Conservation (phyloP, 2,113 vertebrate species). For the Tringa solitaria region DNA sequence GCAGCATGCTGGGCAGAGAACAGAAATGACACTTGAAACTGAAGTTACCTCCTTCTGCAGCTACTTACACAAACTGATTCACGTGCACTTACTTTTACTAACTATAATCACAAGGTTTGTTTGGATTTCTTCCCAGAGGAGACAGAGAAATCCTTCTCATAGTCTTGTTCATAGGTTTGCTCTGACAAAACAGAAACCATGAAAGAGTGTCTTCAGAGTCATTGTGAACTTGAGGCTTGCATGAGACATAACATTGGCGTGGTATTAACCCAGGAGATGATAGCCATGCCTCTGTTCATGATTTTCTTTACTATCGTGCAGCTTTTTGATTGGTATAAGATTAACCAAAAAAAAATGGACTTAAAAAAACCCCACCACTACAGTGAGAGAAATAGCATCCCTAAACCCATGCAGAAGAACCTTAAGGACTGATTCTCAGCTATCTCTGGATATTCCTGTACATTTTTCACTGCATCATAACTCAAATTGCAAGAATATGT, state of each 20-base stretch:
- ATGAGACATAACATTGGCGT: fast-evolving
- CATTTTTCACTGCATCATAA: background rate
- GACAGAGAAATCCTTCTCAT: background rate
- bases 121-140: background rate
- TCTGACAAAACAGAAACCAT: background rate
- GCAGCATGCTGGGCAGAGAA: background rate
- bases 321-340: background rate
- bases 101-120: background rate
- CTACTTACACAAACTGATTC: background rate
- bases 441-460: background rate
- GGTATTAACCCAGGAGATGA: background rate
- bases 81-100: background rate
- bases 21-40: background rate
- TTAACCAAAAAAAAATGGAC: background rate
- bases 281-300: background rate
- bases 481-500: background rate
- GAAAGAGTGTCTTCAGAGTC: background rate
- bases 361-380: background rate
- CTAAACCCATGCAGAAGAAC: no score
- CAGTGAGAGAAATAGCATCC: background rate
- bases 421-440: background rate
- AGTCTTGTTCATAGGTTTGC: background rate
- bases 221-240: background rate
- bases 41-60: background rate
- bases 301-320: no score